A percentile compares a stretch with the other conserved stretches of the same genome.
These are phyloP conservation scores for Actinemys pallida DNA, from an alignment of 2,113 vertebrate species.

Conservation along the genomic window DNA sequence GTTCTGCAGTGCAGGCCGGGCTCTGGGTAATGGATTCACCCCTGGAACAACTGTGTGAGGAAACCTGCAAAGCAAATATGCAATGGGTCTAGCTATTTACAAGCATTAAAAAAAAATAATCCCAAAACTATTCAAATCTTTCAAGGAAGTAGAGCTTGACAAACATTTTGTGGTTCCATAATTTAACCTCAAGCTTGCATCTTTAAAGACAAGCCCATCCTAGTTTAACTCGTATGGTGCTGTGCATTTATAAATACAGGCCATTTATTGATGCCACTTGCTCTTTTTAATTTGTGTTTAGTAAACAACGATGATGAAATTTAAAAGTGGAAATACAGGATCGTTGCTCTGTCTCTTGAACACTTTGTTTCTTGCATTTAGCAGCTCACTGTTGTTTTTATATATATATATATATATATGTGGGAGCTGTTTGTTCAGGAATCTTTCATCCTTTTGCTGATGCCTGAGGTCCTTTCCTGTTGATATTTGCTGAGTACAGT, in stretches of 20 bases:
- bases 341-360: neutral
- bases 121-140: constrained; percentile 17
- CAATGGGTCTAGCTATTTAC: neutral
- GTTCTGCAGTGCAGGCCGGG: neutral
- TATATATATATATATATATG: neutral
- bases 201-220: constrained; percentile 20
- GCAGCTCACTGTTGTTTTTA: constrained; percentile 38
- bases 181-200: neutral
- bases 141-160: neutral
- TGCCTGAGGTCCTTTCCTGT: constrained; percentile 39
- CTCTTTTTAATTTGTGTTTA: constrained; percentile 44
- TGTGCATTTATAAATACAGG: constrained; percentile 30
- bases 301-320: constrained; percentile 29
- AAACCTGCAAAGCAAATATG: neutral
- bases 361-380: constrained; percentile 39
- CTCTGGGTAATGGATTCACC: neutral
- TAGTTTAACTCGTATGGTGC: neutral
- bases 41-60: constrained; percentile 15
- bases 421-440: constrained; percentile 32
- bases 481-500: constrained; percentile 54
- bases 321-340: constrained; percentile 35
- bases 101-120: neutral
- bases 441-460: constrained; percentile 39
- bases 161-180: neutral
- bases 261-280: neutral